A percentile compares a stretch with the other conserved stretches of the same genome.
phyloP scores from a whole-genome alignment of 2,113 vertebrate species.

The Hyla sarda region DNA sequence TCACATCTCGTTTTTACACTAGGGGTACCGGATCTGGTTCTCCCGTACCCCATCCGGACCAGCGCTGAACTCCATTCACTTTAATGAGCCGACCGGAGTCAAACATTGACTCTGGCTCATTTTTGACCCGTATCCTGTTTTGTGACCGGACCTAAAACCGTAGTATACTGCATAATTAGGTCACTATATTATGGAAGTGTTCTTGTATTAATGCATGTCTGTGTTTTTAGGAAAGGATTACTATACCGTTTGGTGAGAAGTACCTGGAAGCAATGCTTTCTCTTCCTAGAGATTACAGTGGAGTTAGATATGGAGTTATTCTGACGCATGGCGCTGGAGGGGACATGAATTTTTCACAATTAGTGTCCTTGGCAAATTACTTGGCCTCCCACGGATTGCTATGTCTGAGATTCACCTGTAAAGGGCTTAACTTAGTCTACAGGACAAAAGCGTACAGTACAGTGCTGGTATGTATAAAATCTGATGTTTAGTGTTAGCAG shows the following conservation, averaged over 20 bases:
- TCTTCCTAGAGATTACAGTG: slow-evolving; percentile 69
- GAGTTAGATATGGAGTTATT: slow-evolving; percentile 74
- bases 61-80: too few relatives aligned
- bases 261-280: slow-evolving; percentile 80
- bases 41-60: too few relatives aligned
- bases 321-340: slow-evolving; percentile 91
- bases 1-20: too few relatives aligned
- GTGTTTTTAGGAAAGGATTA: slow-evolving; percentile 78
- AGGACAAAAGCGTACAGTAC: slow-evolving; percentile 84
- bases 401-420: slow-evolving; percentile 92
- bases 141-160: too few relatives aligned
- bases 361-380: slow-evolving; percentile 79
- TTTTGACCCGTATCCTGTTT: too few relatives aligned
- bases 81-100: too few relatives aligned
- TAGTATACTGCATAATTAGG: too few relatives aligned
- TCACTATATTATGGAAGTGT: too few relatives aligned
- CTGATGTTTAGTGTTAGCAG: too few relatives aligned
- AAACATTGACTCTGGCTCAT: too few relatives aligned
- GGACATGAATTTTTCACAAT: slow-evolving; percentile 87
- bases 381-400: slow-evolving; percentile 78
- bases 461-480: slow-evolving; percentile 81
- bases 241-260: slow-evolving; percentile 85
- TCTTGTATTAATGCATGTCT: too few relatives aligned
- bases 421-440: slow-evolving; percentile 85
- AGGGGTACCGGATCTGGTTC: too few relatives aligned